phyloP scores from a whole-genome alignment of 1,140 invertebrate genomes.

The Rhyacophila brunnea region DNA sequence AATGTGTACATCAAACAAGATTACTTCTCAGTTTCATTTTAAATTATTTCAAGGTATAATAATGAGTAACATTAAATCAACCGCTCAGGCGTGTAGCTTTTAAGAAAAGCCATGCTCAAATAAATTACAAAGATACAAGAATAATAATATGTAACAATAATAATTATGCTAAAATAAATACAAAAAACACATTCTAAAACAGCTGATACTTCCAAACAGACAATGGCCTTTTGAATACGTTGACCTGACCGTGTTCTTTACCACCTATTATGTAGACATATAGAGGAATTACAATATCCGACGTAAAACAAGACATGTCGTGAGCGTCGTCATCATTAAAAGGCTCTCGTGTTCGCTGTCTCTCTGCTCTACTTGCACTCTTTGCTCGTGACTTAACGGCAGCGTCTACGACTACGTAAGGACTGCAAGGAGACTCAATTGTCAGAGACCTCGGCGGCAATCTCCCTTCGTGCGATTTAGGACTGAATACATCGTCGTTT shows the following conservation, averaged over 20 bases:
- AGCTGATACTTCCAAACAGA: conserved; percentile 67
- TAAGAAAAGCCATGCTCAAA: no score
- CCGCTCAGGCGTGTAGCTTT: no score
- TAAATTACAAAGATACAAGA: no score
- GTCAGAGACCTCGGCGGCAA: conserved; percentile 46
- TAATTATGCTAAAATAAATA: no score
- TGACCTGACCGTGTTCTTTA: conserved; percentile 66
- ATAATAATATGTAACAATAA: no score
- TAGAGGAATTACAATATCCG: conserved; percentile 52
- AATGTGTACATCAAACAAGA: no score
- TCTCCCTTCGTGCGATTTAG: conserved; percentile 33
- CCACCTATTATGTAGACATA: conserved; percentile 66
- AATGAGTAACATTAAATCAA: no score
- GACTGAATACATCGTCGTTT: conserved; percentile 40
- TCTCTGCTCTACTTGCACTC: conserved; percentile 43
- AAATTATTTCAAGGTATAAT: no score
- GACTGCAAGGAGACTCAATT: conserved; percentile 38
- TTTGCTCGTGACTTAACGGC: conserved; percentile 39
- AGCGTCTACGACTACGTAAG: conserved; percentile 28
- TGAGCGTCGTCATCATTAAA: conserved; percentile 29
- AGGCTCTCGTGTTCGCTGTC: conserved; percentile 34
- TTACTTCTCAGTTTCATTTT: no score
- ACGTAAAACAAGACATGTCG: conserved; percentile 30
- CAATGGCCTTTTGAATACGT: conserved; percentile 65
- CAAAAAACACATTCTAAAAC: conserved; percentile 31